Base-by-base conservation (phyloP, 2,113 vertebrate genomes). In the Ageneiosus marmoratus region DNA sequence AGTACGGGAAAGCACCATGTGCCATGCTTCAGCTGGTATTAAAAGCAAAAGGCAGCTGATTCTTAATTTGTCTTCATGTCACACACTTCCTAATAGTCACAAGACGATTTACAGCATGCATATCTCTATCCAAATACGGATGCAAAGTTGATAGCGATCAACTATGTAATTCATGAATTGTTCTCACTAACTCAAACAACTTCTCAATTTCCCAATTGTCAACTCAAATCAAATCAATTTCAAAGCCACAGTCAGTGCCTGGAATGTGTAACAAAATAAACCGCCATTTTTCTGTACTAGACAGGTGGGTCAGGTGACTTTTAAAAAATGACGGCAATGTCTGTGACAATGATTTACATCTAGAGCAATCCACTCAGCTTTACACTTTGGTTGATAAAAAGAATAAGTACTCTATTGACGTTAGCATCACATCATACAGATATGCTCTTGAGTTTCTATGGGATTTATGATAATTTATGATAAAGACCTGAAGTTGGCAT, bases 281-380 rank as follows among this genome's bases (percentile, higher is more conserved):
- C 20, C 8, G 44, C 27, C 27, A 16, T 73, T 48, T 73, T 44
- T 46, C 20, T 13, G 22, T 16, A 73, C 48, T 20, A 51, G 15
- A 74, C 46, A 51, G 27, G 72, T 74, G 72, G 51, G 46, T 74
- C 72, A 32, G 15, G 27, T 9, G 16, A 16, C 48, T 51, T 73
- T 32, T 51, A 74, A 74, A 51, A 48, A 41, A 41, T 2, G 44
- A 48, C 13, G 12, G n/a, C 15, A 46, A 46, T 51, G 72, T 51
- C 48, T 50, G 44, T 73, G 70, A 73, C 24, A 48, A 16, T 74
- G 72, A 74, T 46, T 74, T 48, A 74, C 32, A 48, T 74, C 46
- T 74, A 29, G 48, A 51, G 18, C 15, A 74, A 32, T 50, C 46
- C 0, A 29, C 11, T 74, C n/a, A 29, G n/a, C 46, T 44, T 51